Evolutionary conservation across 2,888 invertebrate genomes (phyloP), one percentile per base, ranked within the genome.

Genomic region (Pristionchus mayeri): DNA sequence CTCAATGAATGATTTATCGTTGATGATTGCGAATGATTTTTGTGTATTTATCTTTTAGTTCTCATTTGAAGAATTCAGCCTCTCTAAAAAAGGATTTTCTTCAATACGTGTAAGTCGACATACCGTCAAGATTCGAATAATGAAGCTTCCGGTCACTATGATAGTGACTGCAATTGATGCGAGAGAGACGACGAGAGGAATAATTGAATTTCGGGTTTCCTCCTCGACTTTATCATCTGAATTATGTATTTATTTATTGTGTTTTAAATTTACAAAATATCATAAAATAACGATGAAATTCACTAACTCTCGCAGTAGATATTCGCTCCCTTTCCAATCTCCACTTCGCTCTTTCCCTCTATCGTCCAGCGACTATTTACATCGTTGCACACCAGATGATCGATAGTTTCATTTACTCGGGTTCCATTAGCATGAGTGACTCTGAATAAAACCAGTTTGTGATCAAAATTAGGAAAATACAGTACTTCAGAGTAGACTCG

Each of bases 261-360:
- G 2, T n/a, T 1, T 16, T 16, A 18, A 18, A 52, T 4, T 18
- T 7, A 4, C 24, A 3, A 54, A n/a, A 54, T 6, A 24, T 54
- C 6, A 4, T 9, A 24, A 16, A 57, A 34, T 18, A 63, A 60
- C 3, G 13, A n/a, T n/a, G n/a, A n/a, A n/a, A n/a, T n/a, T n/a
- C n/a, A n/a, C 67, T 37, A 3, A 71, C 67, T 34, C 18, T 71
- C 40, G 40, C 67, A 71, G 13, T 71, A 71, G 37, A 71, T 40
- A n/a, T 71, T 71, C 40, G 67, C 37, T 11, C 67, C 67, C 6
- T 18, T 21, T 9, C 40, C 37, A 9, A 71, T 40, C 27, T 40
- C 40, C 7, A 18, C n/a, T 13, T 18, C 27, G 21, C 3, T 21
- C 18, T 71, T 37, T n/a, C 16, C 37, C 6, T 40, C 21, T 16